Evolutionary conservation across 2,888 invertebrate genomes (phyloP), one percentile per base, ranked within the genome.

Genomic region (Pyrochroa serraticornis): DNA sequence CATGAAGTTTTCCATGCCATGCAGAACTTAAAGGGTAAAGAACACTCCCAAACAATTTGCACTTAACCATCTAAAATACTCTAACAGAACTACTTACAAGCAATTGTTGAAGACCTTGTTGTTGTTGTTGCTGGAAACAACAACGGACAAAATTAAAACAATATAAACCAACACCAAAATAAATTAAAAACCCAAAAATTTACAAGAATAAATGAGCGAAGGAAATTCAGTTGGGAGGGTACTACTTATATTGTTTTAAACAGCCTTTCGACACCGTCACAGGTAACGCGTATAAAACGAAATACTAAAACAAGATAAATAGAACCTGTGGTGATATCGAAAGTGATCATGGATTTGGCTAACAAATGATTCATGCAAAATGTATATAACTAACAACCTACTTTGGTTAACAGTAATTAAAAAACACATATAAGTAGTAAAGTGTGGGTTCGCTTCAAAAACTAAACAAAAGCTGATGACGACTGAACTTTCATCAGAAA

Each of bases 101-200:
- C 83, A 93, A 87, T 83, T 93, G 93, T 82, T 93, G 93, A 73
- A 93, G 88, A 81, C 92, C 92, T 82, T 92, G 92, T 84, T 93
- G 93, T 83, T 93, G 92, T 83, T 92, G 92, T 87, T 92, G 92
- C 92, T 92, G 87, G 79, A 85, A 81, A 75, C 77, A 79, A 78
- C 78, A 79, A 79, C 77, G 70, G 67, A 67, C 60, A 72, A 64
- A 71, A 72, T 75, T 75, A 72, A 70, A 66, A 65, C 64, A 61
- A 58, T 58, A 66, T 65, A 62, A 62, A 67, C 73, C 73, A 65
- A 64, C 74, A 74, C 74, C 73, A 62, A 62, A 58, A 48, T 57
- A 67, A 50, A 49, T 55, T 13, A 62, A 58, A 46, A 52, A 53
- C 56, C 56, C 56, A 50, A 56, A 45, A 46, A 43, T 5, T 3